Evolutionary conservation across 2,797 vertebrate genomes (phyloP), one percentile per base, ranked within the genome.

Genomic region (Mus spretus): DNA sequence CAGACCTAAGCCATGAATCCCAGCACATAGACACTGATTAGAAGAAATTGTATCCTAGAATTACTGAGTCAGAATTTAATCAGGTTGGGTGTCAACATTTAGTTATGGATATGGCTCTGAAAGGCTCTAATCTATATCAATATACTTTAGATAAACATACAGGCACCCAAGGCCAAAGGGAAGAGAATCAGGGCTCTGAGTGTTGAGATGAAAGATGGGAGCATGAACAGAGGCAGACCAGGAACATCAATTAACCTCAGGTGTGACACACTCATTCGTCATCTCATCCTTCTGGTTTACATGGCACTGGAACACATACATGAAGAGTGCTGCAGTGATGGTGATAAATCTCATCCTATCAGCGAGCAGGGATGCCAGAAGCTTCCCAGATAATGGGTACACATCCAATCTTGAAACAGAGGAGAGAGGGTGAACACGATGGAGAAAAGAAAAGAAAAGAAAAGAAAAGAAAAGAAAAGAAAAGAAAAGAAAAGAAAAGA

Each of bases 141-240:
- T 78, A 94, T 89, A n/a, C 22, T 95, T 92, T 96, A 91, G 67
- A 88, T 37, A 90, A 95, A 92, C 72, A 91, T 79, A 31, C 37
- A 78, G 57, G 34, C 17, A 7, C 34, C n/a, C 34, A 81, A 91
- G 40, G 47, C 53, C 78, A 92, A 94, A 96, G 17, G 47, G n/a
- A 95, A 75, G 57, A 89, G 26, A 53, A 63, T 8, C 6, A 11
- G 53, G 89, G 53, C 34, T 94, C 90, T 91, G 57, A 37, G 26
- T 40, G 20, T 31, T 85, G n/a, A 15, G 19, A 82, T 90, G 53
- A 93, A 91, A 44, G n/a, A 82, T 67, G 50, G 34, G 65, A 95
- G 78, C 55, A 78, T 9, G 47, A 15, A 90, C 79, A 83, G 47
- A 90, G 44, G 77, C 63, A 75, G 57, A 93, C 2, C 53, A 90